Evolutionary conservation across 2,888 invertebrate genomes (phyloP).

Genomic region (Scrobipalpa atriplicella): DNA sequence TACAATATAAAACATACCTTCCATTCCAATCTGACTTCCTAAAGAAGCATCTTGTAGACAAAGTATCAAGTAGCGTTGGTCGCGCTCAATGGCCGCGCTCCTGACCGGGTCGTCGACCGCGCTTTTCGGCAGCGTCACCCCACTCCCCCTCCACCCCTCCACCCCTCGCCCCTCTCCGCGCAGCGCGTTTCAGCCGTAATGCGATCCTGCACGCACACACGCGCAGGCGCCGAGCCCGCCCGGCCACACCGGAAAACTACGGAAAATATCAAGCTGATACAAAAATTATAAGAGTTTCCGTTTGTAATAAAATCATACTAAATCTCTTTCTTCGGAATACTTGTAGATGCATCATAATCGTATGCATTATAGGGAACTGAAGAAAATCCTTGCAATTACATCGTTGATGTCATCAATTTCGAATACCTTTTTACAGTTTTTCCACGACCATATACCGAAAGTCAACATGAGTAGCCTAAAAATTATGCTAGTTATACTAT

Average conservation of each 20-base stretch:
- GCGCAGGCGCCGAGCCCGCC: constrained; percentile 35
- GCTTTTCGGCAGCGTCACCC: constrained; percentile 78
- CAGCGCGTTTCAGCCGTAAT: constrained; percentile 78
- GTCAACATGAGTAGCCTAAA: too few species aligned
- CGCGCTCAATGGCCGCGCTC: constrained; percentile 68
- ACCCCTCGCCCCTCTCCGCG: constrained; percentile 33
- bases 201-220: constrained; percentile 73
- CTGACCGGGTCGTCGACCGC: constrained; percentile 77
- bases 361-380: too few species aligned
- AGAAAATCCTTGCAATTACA: too few species aligned
- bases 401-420: too few species aligned
- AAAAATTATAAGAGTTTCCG: background rate
- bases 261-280: constrained; percentile 7
- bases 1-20: too few species aligned
- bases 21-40: background rate
- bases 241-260: constrained; percentile 50
- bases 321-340: too few species aligned
- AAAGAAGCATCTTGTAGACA: constrained; percentile 45
- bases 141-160: constrained; percentile 40
- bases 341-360: too few species aligned
- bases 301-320: background rate
- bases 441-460: too few species aligned
- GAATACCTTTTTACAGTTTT: too few species aligned
- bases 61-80: constrained; percentile 50
- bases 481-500: too few species aligned